Evolutionary conservation across 2,888 invertebrate genomes (phyloP).

Genomic region (Seira sanloemensis): DNA sequence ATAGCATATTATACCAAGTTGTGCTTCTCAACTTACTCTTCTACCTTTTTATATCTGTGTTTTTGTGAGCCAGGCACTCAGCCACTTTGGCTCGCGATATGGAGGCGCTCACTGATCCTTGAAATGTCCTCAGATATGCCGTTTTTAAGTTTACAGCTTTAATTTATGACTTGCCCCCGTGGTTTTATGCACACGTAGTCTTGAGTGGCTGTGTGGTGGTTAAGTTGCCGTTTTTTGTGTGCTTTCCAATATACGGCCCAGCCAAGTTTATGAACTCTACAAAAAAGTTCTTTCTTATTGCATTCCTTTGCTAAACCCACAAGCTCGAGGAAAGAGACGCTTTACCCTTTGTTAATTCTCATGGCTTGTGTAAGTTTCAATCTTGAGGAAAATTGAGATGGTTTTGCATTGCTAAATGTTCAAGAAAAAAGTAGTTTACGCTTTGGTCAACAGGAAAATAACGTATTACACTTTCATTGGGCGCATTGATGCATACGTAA

Average conservation of each 20-base stretch:
- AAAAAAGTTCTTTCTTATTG: slow-evolving; percentile 21
- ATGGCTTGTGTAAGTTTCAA: slow-evolving; percentile 12
- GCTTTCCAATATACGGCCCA: slow-evolving; percentile 22
- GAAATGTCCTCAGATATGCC: slow-evolving; percentile 65
- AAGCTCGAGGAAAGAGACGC: slow-evolving; percentile 12
- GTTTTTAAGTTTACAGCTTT: slow-evolving; percentile 65
- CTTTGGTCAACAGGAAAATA: slow-evolving; percentile 52
- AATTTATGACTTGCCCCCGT: slow-evolving; percentile 63
- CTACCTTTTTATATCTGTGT: slow-evolving; percentile 33
- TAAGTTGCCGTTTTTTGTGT: slow-evolving; percentile 17
- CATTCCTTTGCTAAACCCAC: slow-evolving; percentile 13
- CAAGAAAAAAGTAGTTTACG: slow-evolving; percentile 21
- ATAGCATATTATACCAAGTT: too few species aligned
- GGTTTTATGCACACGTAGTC: slow-evolving; percentile 64
- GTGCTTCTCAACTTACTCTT: slow-evolving; percentile 37
- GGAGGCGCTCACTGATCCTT: slow-evolving; percentile 61
- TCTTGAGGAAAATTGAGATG: slow-evolving; percentile 20
- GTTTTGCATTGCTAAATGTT: slow-evolving; percentile 39
- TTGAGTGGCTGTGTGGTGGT: slow-evolving; percentile 47
- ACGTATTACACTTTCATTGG: slow-evolving; percentile 29
- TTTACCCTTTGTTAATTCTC: slow-evolving; percentile 44
- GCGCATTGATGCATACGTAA: slow-evolving; percentile 42
- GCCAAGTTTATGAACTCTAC: slow-evolving; percentile 60
- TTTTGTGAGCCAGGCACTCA: slow-evolving; percentile 28
- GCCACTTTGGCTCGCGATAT: slow-evolving; percentile 52